Base-by-base conservation (phyloP, 2,797 vertebrate genomes). In the Triplophysa yarkandensis region DNA sequence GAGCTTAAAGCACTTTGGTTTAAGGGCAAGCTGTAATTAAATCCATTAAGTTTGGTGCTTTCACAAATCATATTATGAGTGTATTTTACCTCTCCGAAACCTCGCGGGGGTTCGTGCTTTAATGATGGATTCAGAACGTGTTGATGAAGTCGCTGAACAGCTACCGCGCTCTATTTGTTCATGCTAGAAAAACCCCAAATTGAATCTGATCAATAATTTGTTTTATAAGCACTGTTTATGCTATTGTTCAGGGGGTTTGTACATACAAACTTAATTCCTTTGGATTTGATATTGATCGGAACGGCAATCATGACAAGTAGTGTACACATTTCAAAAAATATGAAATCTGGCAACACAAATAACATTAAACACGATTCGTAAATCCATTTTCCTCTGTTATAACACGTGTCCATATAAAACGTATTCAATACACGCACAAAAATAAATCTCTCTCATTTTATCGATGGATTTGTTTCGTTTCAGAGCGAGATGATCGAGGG, bases 11-110 rank as follows among this genome's bases (percentile, higher is more conserved):
- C 28, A 75, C 41, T 48, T n/a, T 61, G 43, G 32, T 61, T 28
- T 3, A 17, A 60, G 23, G 60, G 21, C 25, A 50, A 7, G 6
- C 28, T 21, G 13, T 66, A 68, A 76, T 68, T 68, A 61, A 68
- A 39, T 68, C 55, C 23, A 75, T 75, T 75, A 52, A 61, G 34
- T 41, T 46, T 23, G 55, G 23, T n/a, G 44, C 0, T 61, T 68
- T 50, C 21, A 61, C 19, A 25, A 16, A 52, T 50, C 19, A 41
- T 68, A 58, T 68, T 39, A 60, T 50, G 25, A 1, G 16, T 13
- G 32, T 76, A 63, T 19, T 28, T 48, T 41, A 63, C 6, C 17
- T 41, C 21, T 52, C 21, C 39, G 50, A 39, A 72, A 63, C 9
- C 50, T 52, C 23, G 13, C 7, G 6, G 21, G 50, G 50, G 21